Conservation (phyloP, 2,113 vertebrate species). For the Myotis lucifugus region DNA sequence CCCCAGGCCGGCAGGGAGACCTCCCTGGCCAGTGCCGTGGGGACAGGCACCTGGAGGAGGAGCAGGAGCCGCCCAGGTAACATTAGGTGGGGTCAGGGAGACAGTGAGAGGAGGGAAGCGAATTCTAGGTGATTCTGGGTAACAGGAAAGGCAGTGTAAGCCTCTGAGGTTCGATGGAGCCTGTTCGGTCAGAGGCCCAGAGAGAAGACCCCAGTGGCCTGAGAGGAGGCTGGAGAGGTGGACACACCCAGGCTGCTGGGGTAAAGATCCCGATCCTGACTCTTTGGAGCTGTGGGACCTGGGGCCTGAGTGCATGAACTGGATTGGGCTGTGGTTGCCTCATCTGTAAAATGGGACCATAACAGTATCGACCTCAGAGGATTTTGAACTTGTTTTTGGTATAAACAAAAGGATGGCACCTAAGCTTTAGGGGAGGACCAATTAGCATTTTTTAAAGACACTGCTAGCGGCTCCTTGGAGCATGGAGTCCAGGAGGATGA, state of each 20-base stretch:
- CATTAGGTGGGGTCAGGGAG: neutral
- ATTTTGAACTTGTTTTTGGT: neutral
- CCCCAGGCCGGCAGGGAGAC: neutral
- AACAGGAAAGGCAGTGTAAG: neutral
- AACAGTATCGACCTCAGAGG: neutral
- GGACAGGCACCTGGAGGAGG: accelerated
- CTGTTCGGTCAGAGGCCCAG: neutral
- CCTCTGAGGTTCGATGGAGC: neutral
- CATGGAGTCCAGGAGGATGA: neutral
- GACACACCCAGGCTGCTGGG: neutral
- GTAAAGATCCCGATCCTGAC: neutral
- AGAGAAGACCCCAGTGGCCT: neutral
- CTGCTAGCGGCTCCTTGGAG: neutral
- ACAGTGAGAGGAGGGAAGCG: neutral
- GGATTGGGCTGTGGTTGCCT: neutral
- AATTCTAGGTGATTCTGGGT: neutral
- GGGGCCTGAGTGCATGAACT: neutral
- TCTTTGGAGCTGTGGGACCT: neutral
- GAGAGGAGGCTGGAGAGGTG: neutral
- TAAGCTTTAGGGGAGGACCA: neutral
- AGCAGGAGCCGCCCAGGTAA: neutral
- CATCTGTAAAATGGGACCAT: neutral
- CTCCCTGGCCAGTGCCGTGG: neutral
- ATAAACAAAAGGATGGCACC: neutral
- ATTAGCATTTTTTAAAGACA: neutral